Percentiles rank a stretch among this genome's conserved stretches.
These are phyloP conservation scores for Bombyx mandarina DNA, from an alignment of 1,140 invertebrate genomes.

Conservation along the genomic window DNA sequence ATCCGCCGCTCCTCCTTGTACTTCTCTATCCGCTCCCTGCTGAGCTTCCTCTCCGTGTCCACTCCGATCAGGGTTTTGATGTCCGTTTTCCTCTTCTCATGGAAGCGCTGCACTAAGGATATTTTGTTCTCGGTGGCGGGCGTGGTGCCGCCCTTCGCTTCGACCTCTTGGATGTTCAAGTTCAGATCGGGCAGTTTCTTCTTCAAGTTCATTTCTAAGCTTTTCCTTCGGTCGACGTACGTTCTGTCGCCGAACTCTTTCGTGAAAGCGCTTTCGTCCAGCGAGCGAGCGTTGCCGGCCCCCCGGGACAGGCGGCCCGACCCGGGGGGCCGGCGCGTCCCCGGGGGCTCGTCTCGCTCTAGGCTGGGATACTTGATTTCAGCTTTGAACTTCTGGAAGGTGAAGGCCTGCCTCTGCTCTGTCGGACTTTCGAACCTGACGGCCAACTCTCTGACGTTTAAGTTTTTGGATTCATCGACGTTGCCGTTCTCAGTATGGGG, in stretches of 20 bases:
- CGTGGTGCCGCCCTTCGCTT: constrained; percentile 55
- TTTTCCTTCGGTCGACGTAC: constrained; percentile 63
- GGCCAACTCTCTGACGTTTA: constrained; percentile 72
- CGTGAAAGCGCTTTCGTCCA: constrained; percentile 80
- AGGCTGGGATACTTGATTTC: constrained; percentile 46
- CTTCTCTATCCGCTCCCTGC: constrained; percentile 86
- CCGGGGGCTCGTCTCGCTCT: constrained; percentile 26
- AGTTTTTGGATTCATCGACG: constrained; percentile 41
- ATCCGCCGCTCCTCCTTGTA: constrained; percentile 93
- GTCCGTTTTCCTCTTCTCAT: constrained; percentile 38
- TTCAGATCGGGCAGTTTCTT: constrained; percentile 71
- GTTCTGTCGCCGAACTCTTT: constrained; percentile 72
- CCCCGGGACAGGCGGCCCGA: constrained; percentile 70
- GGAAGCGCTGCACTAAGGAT: constrained; percentile 70
- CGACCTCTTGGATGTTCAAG: constrained; percentile 48
- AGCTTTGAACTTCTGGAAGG: constrained; percentile 58
- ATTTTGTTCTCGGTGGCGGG: constrained; percentile 74
- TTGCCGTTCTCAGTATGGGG: constrained; percentile 49
- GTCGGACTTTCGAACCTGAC: constrained; percentile 71
- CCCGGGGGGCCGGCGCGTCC: constrained; percentile 27
- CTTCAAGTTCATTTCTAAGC: constrained; percentile 65
- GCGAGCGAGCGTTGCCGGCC: constrained; percentile 77
- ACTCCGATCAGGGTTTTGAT: constrained; percentile 65
- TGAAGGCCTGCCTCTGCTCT: constrained; percentile 41
- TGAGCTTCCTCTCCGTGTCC: constrained; percentile 72